phyloP scores from a whole-genome alignment of 2,113 vertebrate genomes.

The Tricholaema leucomelas region DNA sequence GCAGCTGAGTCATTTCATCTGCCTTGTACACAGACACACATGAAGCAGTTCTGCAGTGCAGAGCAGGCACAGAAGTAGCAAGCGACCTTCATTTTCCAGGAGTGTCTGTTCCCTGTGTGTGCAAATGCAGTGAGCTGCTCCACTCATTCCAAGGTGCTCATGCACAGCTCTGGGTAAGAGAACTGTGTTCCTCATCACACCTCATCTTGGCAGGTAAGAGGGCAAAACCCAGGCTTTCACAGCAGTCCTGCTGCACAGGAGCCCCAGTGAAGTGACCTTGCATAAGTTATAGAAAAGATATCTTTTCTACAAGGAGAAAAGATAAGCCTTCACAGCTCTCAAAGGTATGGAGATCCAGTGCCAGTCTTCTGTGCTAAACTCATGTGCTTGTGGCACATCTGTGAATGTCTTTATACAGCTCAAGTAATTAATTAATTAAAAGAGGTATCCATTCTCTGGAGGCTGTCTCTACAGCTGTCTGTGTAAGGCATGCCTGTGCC shows the following conservation, averaged over 20 bases:
- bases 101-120: rapidly evolving
- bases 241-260: rapidly evolving
- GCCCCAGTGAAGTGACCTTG: not conserved
- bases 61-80: not conserved
- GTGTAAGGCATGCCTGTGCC: not conserved
- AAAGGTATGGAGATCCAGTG: not conserved
- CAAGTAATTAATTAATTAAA: not conserved
- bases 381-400: not conserved
- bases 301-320: not conserved
- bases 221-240: not conserved
- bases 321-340: not conserved
- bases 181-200: not conserved
- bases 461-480: not conserved
- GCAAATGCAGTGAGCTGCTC: not conserved
- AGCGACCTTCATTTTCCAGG: not conserved
- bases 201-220: not conserved
- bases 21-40: rapidly evolving
- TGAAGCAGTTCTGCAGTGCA: rapidly evolving
- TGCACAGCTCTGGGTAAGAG: not conserved
- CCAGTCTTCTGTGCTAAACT: not conserved
- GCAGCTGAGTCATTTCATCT: not conserved
- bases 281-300: rapidly evolving
- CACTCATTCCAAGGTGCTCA: not conserved
- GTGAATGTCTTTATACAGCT: not conserved
- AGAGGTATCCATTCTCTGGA: not conserved